Conservation (phyloP, 2,113 vertebrate genomes). For the Pseudonaja textilis region DNA sequence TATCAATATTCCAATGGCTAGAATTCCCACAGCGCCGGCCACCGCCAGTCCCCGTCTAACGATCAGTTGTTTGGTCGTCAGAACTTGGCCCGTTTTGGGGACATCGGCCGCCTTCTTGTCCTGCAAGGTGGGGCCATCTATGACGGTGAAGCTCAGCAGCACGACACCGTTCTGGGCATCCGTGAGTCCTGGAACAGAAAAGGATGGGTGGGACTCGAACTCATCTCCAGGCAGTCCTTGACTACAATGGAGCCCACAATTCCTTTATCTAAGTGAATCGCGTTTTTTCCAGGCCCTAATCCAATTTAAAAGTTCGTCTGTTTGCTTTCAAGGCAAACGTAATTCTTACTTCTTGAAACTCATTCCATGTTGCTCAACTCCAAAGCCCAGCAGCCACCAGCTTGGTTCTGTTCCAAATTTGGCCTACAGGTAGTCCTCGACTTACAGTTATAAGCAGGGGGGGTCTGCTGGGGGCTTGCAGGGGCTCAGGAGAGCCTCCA, state of each 20-base stretch:
- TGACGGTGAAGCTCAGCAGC: slow-evolving; percentile 41
- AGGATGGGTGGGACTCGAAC: neutral
- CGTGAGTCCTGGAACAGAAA: slow-evolving; percentile 43
- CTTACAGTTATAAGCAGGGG: too few species aligned
- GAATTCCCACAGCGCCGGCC: accelerated
- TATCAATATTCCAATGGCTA: neutral
- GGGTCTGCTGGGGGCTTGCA: too few species aligned
- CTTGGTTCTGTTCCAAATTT: too few species aligned
- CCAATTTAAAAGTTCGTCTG: neutral
- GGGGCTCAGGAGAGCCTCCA: too few species aligned
- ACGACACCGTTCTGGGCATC: neutral
- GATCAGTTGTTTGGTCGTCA: slow-evolving; percentile 40
- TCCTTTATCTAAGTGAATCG: neutral
- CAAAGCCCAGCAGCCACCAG: too few species aligned
- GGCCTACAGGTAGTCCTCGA: too few species aligned
- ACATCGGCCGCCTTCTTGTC: accelerated
- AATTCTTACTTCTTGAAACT: too few species aligned
- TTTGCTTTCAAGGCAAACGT: neutral
- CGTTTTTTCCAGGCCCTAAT: neutral
- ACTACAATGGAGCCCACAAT: neutral
- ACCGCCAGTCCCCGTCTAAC: slow-evolving; percentile 5
- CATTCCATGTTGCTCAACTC: too few species aligned
- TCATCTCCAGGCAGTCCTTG: neutral
- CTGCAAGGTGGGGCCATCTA: accelerated
- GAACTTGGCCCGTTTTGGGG: accelerated